Evolutionary conservation across 1,140 invertebrate species (phyloP), one percentile per base, ranked within the genome.

Genomic region (Achatina immaculata): DNA sequence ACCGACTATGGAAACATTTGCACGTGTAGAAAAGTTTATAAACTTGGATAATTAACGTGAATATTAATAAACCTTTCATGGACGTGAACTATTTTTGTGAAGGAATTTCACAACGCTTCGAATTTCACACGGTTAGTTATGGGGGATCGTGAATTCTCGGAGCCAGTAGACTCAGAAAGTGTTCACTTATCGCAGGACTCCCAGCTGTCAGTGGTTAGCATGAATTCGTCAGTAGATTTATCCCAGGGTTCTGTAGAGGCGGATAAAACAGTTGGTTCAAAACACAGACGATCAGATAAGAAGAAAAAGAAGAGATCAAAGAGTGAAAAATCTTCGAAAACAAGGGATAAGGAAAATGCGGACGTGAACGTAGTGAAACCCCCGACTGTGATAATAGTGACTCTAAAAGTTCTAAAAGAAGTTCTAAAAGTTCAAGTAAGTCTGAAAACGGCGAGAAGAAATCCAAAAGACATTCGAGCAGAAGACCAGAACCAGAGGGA

Each of bases 401-500:
- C 74, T 7, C 42, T 31, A 73, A 81, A n/a, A 83, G 51, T 31
- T 66, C 69, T 16, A 55, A 83, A 65, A 81, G 81, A 79, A 62
- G 58, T 62, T 76, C 40, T 7, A 76, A 48, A 34, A 11, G 38
- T 58, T 68, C 40, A 28, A 78, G 58, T 14, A 75, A 19, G 19
- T 48, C 9, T 28, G 71, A 78, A 48, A 42, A 38, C 21, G 65
- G 71, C 55, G 79, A 86, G 82, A 81, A 83, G 75, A 82, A 82
- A 77, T 48, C 58, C 65, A 43, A 71, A 62, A 80, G 74, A 16
- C 80, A 71, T 45, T 80, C 80, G 6, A 81, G 82, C 28, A 83
- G 83, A 36, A 81, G 89, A n/a, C 89, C 89, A 6, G 88, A 90
- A 75, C 89, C 88, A 0, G 90, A 91, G 51, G 90, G 89, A 14